A percentile compares a stretch with the other conserved stretches of the same genome.
These are phyloP conservation scores for Myrmophylax atrothorax DNA, from an alignment of 2,113 vertebrate genomes.

Conservation along the genomic window DNA sequence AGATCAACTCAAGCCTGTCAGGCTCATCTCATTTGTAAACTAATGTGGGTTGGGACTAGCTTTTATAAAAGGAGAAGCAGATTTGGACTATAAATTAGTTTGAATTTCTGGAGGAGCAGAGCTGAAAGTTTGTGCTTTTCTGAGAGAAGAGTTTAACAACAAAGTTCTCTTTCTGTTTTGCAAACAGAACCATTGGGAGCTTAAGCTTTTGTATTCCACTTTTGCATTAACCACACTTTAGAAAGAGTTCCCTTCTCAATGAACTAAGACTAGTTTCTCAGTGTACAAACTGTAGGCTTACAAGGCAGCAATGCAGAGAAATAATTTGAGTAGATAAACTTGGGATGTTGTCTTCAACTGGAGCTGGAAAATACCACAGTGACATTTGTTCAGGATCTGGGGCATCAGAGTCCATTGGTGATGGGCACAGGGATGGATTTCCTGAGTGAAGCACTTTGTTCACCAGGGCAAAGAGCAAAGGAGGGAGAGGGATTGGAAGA, in stretches of 20 bases:
- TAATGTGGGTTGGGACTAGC: background rate
- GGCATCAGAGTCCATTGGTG: background rate
- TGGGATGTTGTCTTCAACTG: background rate
- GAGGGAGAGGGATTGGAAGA: background rate
- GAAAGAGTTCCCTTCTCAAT: background rate
- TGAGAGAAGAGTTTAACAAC: background rate
- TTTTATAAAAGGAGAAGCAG: background rate
- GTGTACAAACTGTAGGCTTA: background rate
- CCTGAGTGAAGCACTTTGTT: background rate
- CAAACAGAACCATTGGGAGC: background rate
- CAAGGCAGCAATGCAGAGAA: constrained; percentile 5
- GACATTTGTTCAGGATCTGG: background rate
- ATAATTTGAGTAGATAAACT: background rate
- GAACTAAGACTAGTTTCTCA: background rate
- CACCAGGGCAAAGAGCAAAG: background rate
- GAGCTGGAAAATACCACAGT: background rate
- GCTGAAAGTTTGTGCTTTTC: background rate
- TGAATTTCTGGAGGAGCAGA: background rate
- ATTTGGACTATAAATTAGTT: background rate
- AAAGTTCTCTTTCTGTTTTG: background rate
- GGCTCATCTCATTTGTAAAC: constrained; percentile 2
- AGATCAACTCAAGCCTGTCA: background rate
- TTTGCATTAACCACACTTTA: background rate
- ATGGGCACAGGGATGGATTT: background rate
- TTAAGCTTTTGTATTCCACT: background rate